Evolutionary conservation across 2,113 vertebrate species (phyloP).

Genomic region (Psilopsiagon aymara): DNA sequence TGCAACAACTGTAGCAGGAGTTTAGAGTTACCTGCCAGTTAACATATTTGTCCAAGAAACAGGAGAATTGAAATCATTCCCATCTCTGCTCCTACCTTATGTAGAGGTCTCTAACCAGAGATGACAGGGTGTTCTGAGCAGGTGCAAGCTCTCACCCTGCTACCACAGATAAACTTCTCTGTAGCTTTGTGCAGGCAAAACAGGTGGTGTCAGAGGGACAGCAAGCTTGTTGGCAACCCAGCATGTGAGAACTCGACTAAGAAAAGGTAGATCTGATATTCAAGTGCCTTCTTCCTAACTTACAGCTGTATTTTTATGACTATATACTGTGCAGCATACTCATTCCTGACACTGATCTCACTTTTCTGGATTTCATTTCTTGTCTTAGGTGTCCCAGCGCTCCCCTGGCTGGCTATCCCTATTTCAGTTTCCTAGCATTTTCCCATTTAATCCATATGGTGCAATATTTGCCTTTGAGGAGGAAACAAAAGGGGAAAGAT

Average conservation of each 20-base stretch:
- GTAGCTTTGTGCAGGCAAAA: not conserved
- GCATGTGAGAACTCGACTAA: not conserved
- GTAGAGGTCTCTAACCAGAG: not conserved
- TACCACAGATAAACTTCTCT: not conserved
- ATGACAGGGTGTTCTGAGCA: fast-evolving
- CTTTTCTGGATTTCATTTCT: not conserved
- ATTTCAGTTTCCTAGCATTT: not conserved
- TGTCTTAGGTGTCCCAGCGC: not conserved
- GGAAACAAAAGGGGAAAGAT: not conserved
- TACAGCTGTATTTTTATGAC: not conserved
- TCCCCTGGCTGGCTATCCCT: not conserved
- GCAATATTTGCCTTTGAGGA: not conserved
- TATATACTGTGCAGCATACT: not conserved
- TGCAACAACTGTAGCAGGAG: not conserved
- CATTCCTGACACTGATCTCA: not conserved
- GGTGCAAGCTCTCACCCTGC: fast-evolving
- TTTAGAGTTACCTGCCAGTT: not conserved
- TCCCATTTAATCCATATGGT: not conserved
- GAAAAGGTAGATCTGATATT: not conserved
- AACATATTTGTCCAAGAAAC: not conserved
- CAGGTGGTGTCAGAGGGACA: fast-evolving
- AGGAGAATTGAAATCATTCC: not conserved
- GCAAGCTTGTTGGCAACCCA: not conserved
- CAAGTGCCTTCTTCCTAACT: not conserved
- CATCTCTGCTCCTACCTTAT: fast-evolving